Conservation (phyloP, 2,113 vertebrate species). For the Neodon shergylaensis region DNA sequence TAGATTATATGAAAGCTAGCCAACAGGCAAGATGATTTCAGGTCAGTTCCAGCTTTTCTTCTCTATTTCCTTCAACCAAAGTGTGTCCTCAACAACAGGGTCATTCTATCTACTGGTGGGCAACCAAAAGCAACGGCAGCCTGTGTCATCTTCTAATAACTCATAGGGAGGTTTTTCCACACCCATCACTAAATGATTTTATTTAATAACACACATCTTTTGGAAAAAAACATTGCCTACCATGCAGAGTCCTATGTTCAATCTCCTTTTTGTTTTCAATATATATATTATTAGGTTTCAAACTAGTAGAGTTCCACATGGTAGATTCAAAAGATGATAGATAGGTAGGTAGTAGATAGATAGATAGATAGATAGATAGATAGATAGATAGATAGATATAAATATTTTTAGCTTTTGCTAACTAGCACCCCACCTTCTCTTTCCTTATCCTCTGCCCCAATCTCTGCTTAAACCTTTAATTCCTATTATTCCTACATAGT, state of each 20-base stretch:
- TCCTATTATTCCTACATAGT: not conserved
- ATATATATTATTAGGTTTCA: not conserved
- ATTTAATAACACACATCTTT: not conserved
- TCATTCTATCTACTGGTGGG: too few relatives aligned
- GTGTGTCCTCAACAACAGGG: not conserved
- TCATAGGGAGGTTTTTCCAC: not conserved
- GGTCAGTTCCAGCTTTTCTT: not conserved
- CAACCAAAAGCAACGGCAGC: not conserved
- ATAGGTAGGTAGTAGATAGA: not conserved
- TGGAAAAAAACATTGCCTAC: not conserved
- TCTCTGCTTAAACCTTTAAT: not conserved
- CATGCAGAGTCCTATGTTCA: not conserved
- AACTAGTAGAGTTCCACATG: not conserved
- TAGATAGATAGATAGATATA: too few relatives aligned
- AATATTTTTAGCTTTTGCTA: not conserved
- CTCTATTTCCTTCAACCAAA: not conserved
- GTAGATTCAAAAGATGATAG: not conserved
- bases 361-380: too few relatives aligned
- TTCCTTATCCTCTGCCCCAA: not conserved
- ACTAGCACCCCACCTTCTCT: not conserved
- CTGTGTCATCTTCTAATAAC: not conserved
- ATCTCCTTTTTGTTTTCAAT: not conserved
- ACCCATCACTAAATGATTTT: not conserved
- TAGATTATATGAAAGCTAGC: not conserved
- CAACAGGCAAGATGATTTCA: not conserved